Percentiles rank a stretch among this genome's conserved stretches.
These are phyloP conservation scores for Anomalospiza imberbis DNA, from an alignment of 2,797 vertebrate genomes.

Conservation along the genomic window DNA sequence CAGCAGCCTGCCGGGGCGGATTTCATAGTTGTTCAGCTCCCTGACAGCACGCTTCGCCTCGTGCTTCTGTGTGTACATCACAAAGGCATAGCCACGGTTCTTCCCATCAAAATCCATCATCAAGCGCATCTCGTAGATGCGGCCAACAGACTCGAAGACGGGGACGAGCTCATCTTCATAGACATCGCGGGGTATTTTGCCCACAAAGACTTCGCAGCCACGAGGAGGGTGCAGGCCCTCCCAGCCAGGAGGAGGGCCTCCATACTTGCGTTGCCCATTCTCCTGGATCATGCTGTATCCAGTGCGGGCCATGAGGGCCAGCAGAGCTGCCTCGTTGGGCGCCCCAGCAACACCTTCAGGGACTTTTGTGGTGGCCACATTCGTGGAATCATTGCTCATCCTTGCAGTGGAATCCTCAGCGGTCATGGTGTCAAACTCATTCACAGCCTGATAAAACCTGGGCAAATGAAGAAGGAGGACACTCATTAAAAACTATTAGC, in stretches of 20 bases:
- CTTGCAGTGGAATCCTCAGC: slow-evolving; percentile 92
- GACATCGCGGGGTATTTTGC: slow-evolving; percentile 96
- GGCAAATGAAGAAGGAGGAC: background rate
- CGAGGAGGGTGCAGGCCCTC: slow-evolving; percentile 87
- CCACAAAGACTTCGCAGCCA: slow-evolving; percentile 97
- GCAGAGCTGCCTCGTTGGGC: slow-evolving; percentile 86
- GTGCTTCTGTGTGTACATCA: slow-evolving; percentile 94
- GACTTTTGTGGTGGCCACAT: slow-evolving; percentile 74
- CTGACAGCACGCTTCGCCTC: slow-evolving; percentile 95
- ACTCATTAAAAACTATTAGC: background rate
- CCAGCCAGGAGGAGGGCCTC: slow-evolving; percentile 92
- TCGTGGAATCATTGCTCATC: slow-evolving; percentile 87
- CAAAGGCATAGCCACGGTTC: slow-evolving; percentile 96
- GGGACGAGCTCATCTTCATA: slow-evolving; percentile 98
- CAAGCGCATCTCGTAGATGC: slow-evolving; percentile 97
- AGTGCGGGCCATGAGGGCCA: slow-evolving; percentile 90
- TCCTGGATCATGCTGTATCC: slow-evolving; percentile 95
- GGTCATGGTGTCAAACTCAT: slow-evolving; percentile 95
- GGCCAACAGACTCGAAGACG: slow-evolving; percentile 90
- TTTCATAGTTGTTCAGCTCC: slow-evolving; percentile 97
- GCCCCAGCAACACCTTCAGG: slow-evolving; percentile 89
- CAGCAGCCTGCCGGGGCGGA: slow-evolving; percentile 91
- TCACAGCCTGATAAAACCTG: slow-evolving; percentile 83
- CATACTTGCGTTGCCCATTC: slow-evolving; percentile 96
- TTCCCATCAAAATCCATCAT: slow-evolving; percentile 99